phyloP scores from a whole-genome alignment of 2,113 vertebrate genomes.

The Callopanchax toddi region DNA sequence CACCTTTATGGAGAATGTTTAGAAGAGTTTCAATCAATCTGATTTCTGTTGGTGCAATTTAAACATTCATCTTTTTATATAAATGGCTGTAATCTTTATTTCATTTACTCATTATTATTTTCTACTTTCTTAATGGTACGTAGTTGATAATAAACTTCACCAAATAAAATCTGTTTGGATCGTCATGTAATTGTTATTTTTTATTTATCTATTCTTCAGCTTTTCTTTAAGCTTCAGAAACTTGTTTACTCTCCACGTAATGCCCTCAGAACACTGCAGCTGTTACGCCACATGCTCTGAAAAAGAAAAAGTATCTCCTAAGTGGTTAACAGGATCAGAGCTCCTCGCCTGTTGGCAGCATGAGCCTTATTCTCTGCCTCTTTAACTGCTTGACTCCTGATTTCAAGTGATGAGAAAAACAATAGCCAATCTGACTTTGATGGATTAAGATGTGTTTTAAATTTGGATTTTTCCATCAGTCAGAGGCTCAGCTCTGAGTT shows the following conservation, averaged over 20 bases:
- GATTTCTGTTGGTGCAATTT: constrained; percentile 33
- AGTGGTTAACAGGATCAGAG: constrained; percentile 65
- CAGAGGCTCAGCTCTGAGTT: constrained; percentile 7
- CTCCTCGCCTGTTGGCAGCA: constrained; percentile 13
- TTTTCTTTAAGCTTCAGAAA: constrained; percentile 11
- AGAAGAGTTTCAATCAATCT: constrained; percentile 3
- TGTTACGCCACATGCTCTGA: constrained; percentile 46
- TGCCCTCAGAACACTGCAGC: background rate
- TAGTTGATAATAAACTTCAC: constrained; percentile 38
- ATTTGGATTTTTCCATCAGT: background rate
- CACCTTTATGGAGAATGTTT: constrained; percentile 6
- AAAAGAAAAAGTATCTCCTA: constrained; percentile 53
- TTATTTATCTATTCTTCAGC: background rate
- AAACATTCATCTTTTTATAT: constrained; percentile 10
- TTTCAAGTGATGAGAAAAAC: background rate
- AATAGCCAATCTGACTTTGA: background rate
- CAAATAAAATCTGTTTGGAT: constrained; percentile 49
- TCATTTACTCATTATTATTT: constrained; percentile 15
- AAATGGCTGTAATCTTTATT: constrained; percentile 13
- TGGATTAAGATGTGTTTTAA: too few species aligned
- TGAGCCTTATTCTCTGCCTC: background rate
- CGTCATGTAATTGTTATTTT: too few species aligned
- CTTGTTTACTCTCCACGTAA: constrained; percentile 2
- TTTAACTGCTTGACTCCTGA: constrained; percentile 14
- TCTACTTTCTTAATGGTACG: constrained; percentile 42